Evolutionary conservation across 2,797 vertebrate species (phyloP).

Genomic region (Chloroceryle inda): DNA sequence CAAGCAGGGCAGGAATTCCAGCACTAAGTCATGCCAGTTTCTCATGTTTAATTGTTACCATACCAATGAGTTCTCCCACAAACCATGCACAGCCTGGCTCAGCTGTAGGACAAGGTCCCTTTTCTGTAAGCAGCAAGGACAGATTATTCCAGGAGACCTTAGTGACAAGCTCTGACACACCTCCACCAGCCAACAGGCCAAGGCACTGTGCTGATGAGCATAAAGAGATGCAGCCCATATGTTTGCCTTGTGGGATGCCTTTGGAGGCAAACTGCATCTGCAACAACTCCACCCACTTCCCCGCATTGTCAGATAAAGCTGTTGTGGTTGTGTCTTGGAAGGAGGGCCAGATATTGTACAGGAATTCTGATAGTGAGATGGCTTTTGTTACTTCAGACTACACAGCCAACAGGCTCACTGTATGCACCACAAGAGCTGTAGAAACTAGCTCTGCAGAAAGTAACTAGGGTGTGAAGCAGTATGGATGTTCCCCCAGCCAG

Average conservation of each 20-base stretch:
- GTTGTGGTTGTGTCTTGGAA: background rate
- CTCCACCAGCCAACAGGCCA: background rate
- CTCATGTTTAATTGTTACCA: background rate
- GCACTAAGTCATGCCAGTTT: background rate
- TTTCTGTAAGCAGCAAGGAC: background rate
- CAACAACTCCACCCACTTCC: background rate
- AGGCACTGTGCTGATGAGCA: background rate
- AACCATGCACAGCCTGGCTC: background rate
- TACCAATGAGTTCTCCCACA: background rate
- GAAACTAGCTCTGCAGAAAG: background rate
- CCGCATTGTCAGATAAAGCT: background rate
- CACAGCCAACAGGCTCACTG: background rate
- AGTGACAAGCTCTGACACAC: background rate
- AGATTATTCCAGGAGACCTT: background rate
- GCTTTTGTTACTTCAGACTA: background rate
- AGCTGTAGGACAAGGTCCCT: background rate
- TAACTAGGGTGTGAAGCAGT: background rate
- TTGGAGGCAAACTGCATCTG: background rate
- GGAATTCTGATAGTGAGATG: background rate
- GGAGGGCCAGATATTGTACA: background rate
- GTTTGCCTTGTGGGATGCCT: background rate
- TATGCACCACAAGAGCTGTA: background rate
- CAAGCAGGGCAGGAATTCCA: background rate
- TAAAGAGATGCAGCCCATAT: background rate
- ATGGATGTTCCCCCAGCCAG: background rate